These are phyloP conservation scores for Eugnorisma glareosa DNA, from an alignment of 2,888 invertebrate genomes.

Conservation along the genomic window DNA sequence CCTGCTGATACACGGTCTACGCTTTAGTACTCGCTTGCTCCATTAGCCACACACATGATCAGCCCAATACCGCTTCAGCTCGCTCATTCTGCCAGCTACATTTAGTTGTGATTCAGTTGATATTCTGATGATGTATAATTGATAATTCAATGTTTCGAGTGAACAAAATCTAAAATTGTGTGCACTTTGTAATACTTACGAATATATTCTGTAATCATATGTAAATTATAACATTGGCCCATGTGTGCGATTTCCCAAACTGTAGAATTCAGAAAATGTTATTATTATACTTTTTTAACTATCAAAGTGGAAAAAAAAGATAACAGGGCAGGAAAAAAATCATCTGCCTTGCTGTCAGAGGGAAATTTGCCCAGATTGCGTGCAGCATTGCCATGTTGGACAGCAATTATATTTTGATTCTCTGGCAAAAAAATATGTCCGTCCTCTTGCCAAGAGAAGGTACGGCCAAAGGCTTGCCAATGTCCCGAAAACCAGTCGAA, in stretches of 20 bases:
- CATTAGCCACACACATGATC: neutral
- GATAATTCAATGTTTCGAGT: neutral
- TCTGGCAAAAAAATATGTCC: neutral
- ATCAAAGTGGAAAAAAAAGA: neutral
- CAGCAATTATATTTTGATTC: neutral
- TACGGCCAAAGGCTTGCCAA: neutral
- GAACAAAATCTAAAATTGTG: neutral
- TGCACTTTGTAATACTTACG: constrained; percentile 31
- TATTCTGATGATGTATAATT: neutral
- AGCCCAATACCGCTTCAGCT: neutral
- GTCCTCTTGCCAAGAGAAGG: neutral
- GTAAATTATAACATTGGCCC: constrained; percentile 26
- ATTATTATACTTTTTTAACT: neutral
- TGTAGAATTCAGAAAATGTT: constrained; percentile 24
- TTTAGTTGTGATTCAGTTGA: neutral
- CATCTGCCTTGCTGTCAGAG: neutral
- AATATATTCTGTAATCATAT: neutral
- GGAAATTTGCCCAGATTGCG: neutral
- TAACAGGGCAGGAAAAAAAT: neutral
- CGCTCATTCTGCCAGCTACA: neutral
- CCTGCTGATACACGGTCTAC: neutral
- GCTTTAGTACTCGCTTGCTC: neutral
- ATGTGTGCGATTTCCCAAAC: constrained; percentile 54
- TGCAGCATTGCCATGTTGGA: neutral
- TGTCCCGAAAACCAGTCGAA: too few relatives aligned